Evolutionary conservation across 2,797 vertebrate genomes (phyloP).

Genomic region (Prunella strophiata): DNA sequence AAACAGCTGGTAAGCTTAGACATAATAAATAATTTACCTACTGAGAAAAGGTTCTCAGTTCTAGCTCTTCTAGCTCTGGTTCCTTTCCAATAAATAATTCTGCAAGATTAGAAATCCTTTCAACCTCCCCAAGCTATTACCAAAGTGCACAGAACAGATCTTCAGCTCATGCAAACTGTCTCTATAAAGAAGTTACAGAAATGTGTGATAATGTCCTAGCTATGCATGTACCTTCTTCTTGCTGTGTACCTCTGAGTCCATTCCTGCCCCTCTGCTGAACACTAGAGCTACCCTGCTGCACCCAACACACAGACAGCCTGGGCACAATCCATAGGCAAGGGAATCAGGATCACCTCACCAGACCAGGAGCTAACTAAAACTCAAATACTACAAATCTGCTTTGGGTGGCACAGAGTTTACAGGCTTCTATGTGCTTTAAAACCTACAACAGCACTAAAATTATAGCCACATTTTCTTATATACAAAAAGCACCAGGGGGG

Average conservation of each 20-base stretch:
- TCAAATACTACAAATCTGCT: not conserved
- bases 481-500: not conserved
- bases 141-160: not conserved
- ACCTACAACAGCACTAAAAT: not conserved
- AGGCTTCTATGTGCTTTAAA: not conserved
- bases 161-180: not conserved
- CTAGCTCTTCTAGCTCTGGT: not conserved
- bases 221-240: not conserved
- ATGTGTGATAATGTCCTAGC: not conserved
- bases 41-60: conserved; percentile 4
- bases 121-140: not conserved
- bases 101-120: conserved; percentile 6
- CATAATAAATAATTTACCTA: conserved; percentile 12
- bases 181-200: not conserved
- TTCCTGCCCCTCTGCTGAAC: not conserved
- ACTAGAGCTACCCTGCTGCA: not conserved
- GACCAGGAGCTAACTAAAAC: not conserved
- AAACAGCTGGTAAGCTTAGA: conserved; percentile 1
- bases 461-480: not conserved
- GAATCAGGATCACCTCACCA: not conserved
- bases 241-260: accelerated
- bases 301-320: not conserved
- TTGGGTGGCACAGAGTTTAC: not conserved
- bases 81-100: conserved; percentile 27
- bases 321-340: not conserved